These are phyloP conservation scores for Schizopygopsis pylzovi DNA, from an alignment of 2,797 vertebrate species.

Conservation along the genomic window DNA sequence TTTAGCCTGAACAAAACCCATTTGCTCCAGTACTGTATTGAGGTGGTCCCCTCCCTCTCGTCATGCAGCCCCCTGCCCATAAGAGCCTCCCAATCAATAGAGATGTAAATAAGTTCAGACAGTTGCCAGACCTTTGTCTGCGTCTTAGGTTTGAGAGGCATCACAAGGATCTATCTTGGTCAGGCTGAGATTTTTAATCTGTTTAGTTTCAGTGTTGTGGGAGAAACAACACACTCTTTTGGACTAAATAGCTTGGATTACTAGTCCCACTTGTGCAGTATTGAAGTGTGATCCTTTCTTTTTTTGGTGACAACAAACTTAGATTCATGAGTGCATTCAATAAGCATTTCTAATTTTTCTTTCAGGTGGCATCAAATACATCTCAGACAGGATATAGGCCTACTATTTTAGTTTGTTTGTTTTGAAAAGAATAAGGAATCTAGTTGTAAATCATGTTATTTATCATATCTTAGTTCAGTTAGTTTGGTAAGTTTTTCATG, in stretches of 20 bases:
- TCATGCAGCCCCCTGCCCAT: conserved; percentile 47
- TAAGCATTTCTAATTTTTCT: neutral
- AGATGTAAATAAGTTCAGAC: conserved; percentile 77
- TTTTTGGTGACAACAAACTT: neutral
- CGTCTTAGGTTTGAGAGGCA: conserved; percentile 63
- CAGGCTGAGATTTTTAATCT: conserved; percentile 52
- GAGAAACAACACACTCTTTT: conserved; percentile 41
- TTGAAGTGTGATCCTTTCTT: conserved; percentile 4
- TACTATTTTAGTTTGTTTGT: neutral
- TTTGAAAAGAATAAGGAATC: neutral
- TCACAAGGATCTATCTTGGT: conserved; percentile 61
- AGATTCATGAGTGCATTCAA: neutral
- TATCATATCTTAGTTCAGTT: neutral
- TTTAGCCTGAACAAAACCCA: conserved; percentile 62
- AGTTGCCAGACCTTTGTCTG: conserved; percentile 74
- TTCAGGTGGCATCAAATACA: neutral
- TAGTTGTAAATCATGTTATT: neutral
- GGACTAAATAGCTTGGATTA: conserved; percentile 42
- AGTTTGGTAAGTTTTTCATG: neutral
- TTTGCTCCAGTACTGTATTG: conserved; percentile 64
- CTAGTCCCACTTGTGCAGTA: conserved; percentile 36
- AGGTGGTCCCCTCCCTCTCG: conserved; percentile 54
- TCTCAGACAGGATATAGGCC: neutral
- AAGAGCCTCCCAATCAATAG: conserved; percentile 69
- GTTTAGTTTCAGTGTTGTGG: conserved; percentile 56